Base-by-base conservation (phyloP, 2,113 vertebrate genomes). In the Gymnogyps californianus region DNA sequence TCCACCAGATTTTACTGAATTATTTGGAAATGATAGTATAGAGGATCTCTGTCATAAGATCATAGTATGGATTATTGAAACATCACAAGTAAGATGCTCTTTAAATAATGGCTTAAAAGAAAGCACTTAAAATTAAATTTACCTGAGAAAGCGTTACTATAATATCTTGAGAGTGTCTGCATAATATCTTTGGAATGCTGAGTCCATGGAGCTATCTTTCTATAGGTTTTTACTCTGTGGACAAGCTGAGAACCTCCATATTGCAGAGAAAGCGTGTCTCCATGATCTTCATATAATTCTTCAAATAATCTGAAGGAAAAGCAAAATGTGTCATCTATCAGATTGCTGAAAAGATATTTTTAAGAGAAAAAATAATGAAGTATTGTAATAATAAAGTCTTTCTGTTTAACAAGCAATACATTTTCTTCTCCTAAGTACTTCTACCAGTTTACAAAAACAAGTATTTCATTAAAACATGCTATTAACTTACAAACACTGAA, bases 111-210 rank as follows among this genome's bases (percentile, higher is more conserved):
- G 12, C 34, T 89, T 75, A 55, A 77, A 76, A 74, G 26, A 34
- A 70, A 79, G 31, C 42, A 57, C 38, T 57, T 72, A 19, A 74
- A 65, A 90, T 38, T 21, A 47, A 80, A 75, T 78, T 96, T 97
- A 99, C 99, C 99, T 98, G 99, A 99, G 96, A 99, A 99, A 85
- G 99, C 99, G 44, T 99, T 99, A 98, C 99, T 99, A 83, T 99
- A 99, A 84, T 99, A 99, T 89, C 99, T 99, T 12, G 99, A 99
- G 80, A 99, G 98, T 0, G 99, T 99, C 88, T 99, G 99, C 99
- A 99, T 99, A 97, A 99, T 99, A 94, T 99, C 99, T 97, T 99
- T 99, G 70, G 99, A 99, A 98, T 99, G 99, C 77, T 99, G 99
- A 6, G 99, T 99, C 99, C 99, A 99, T 0, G 99, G 99, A 9